These are phyloP conservation scores for Glomeris maerens DNA, from an alignment of 1,140 invertebrate species.

Conservation along the genomic window DNA sequence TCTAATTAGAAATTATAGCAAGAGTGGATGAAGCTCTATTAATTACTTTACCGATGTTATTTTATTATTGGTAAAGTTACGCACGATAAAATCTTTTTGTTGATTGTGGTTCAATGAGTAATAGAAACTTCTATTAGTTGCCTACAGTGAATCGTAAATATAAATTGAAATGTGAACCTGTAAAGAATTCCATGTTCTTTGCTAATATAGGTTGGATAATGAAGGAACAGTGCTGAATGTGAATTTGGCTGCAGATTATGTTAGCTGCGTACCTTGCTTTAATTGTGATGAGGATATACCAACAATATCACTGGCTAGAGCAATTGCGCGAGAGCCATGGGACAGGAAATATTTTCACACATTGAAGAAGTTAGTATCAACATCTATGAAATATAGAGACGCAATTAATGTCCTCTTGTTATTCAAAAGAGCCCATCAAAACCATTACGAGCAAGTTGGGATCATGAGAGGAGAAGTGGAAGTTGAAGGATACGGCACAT, in stretches of 20 bases:
- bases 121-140: neutral
- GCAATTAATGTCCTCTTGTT: constrained; percentile 16
- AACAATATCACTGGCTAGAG: constrained; percentile 38
- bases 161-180: neutral
- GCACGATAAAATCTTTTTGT: too few species aligned
- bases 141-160: neutral
- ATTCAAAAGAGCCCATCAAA: constrained; percentile 46
- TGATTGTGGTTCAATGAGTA: too few species aligned
- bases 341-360: constrained; percentile 45
- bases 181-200: neutral
- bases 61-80: too few species aligned
- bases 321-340: constrained; percentile 49
- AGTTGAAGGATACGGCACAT: constrained; percentile 36
- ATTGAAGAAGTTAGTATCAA: constrained; percentile 39
- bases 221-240: constrained; percentile 21
- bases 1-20: too few species aligned
- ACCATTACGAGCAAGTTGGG: constrained; percentile 57
- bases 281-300: constrained; percentile 51
- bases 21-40: too few species aligned
- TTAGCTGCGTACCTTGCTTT: constrained; percentile 33
- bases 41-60: too few species aligned
- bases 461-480: constrained; percentile 34
- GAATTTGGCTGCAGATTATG: constrained; percentile 28
- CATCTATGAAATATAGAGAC: neutral
- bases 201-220: neutral